Percentiles rank a stretch among this genome's conserved stretches.
phyloP scores from a whole-genome alignment of 2,888 invertebrate genomes.

The Amitus sp. region DNA sequence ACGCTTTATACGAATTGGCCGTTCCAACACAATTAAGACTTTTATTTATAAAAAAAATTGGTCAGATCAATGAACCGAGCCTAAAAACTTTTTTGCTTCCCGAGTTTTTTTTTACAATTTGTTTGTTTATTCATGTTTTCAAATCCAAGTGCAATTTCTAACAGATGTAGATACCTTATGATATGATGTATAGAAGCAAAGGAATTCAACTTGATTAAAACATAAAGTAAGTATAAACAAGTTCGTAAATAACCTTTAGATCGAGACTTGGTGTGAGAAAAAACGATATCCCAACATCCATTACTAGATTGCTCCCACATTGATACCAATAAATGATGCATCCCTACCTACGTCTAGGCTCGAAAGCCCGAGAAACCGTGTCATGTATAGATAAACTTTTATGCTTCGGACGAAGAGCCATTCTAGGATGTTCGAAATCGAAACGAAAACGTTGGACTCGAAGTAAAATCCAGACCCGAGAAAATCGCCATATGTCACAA shows the following conservation, averaged over 20 bases:
- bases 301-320: not conserved
- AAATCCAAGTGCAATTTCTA: too few relatives aligned
- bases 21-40: too few relatives aligned
- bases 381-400: not conserved
- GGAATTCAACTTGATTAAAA: not conserved
- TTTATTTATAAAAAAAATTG: too few relatives aligned
- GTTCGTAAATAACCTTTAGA: not conserved
- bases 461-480: too few relatives aligned
- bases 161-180: too few relatives aligned
- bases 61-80: too few relatives aligned
- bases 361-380: not conserved
- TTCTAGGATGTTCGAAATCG: not conserved
- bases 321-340: slow-evolving; percentile 2
- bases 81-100: too few relatives aligned
- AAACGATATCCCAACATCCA: slow-evolving; percentile 3
- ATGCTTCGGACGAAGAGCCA: slow-evolving; percentile 8
- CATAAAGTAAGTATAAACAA: not conserved
- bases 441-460: slow-evolving; percentile 19
- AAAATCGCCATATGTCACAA: too few relatives aligned
- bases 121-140: too few relatives aligned
- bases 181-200: not conserved
- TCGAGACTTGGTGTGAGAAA: not conserved
- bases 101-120: too few relatives aligned
- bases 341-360: not conserved
- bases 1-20: not conserved